Evolutionary conservation across 2,113 vertebrate genomes (phyloP).

Genomic region (Tympanuchus pallidicinctus): DNA sequence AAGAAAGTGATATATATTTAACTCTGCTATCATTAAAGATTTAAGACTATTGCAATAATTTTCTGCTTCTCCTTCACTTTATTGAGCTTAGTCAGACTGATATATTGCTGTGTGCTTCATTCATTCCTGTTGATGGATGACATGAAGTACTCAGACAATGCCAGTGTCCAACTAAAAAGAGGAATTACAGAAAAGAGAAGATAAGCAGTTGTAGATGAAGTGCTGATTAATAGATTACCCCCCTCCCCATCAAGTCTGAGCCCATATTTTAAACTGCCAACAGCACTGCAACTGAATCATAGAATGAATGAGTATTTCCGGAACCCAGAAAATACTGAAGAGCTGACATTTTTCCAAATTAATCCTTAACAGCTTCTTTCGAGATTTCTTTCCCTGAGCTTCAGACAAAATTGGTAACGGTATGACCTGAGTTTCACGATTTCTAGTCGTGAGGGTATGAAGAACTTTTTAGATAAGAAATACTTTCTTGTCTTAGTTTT

Average conservation of each 20-base stretch:
- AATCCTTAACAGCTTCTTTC: constrained; percentile 13
- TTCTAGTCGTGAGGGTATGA: not conserved
- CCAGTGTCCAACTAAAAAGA: constrained; percentile 46
- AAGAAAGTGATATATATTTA: constrained; percentile 53
- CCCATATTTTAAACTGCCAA: constrained; percentile 60
- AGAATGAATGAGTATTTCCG: constrained; percentile 35
- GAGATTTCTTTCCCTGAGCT: constrained; percentile 30
- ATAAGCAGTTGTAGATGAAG: constrained; percentile 61
- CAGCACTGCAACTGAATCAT: not conserved
- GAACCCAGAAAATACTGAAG: constrained; percentile 41
- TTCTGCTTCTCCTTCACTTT: constrained; percentile 39
- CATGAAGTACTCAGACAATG: constrained; percentile 3
- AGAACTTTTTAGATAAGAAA: not conserved
- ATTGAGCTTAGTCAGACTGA: constrained; percentile 55
- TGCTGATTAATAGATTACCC: constrained; percentile 57
- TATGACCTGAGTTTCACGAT: not conserved
- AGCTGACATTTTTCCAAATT: constrained; percentile 56
- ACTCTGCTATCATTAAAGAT: constrained; percentile 45
- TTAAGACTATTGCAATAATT: constrained; percentile 65
- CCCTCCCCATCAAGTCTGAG: constrained; percentile 4
- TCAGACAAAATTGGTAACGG: not conserved
- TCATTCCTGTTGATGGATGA: constrained; percentile 56
- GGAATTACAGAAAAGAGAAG: constrained; percentile 50
- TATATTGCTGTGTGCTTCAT: constrained; percentile 61
- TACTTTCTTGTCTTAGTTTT: not conserved